Base-by-base conservation (phyloP, 2,888 invertebrate species). In the Cacoxenus indagator region DNA sequence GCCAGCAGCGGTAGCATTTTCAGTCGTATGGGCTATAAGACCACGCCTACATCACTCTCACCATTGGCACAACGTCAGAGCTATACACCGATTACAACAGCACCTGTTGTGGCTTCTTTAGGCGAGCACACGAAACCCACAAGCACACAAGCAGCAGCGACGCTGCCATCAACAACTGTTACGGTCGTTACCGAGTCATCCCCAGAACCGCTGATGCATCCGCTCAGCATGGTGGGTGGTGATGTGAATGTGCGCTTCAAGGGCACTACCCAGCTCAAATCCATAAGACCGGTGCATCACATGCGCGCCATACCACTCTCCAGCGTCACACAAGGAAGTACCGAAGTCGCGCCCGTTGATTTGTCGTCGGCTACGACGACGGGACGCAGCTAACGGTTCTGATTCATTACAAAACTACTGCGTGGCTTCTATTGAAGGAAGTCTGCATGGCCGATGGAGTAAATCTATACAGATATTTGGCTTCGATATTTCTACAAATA, bases 231-330 rank as follows among this genome's bases (percentile, higher is more conserved):
- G 79, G 92, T 92, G 69, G 88, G 87, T 8, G 84, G 84, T 31
- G 95, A 94, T 82, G 94, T 95, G 0, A 93, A 92, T 81, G 94
- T 95, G 57, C 93, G 92, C 73, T 95, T 93, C 82, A 93, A 94
- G 77, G 95, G 94, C 5, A 93, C 93, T 0, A 94, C 94, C 0
- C 94, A 95, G 84, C 87, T 95, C 70, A 95, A 94, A 84, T 93
- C 92, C 65, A 91, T 95, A 27, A 90, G 92, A 72, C 91, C 93
- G 11, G 75, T 83, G 22, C 86, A 88, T 71, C 85, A 87, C 62
- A 78, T 83, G 72, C 79, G 84, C 64, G 78, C 85, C 55, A 84
- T 86, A 62, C 70, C 85, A 19, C 69, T 86, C 68, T 62, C 75
- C 19, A 74, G 64, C 1, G 76, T 74, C 8, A 45, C 70, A 27